Evolutionary conservation across 2,888 invertebrate genomes (phyloP).

Genomic region (Dorcus parallelipipedus): DNA sequence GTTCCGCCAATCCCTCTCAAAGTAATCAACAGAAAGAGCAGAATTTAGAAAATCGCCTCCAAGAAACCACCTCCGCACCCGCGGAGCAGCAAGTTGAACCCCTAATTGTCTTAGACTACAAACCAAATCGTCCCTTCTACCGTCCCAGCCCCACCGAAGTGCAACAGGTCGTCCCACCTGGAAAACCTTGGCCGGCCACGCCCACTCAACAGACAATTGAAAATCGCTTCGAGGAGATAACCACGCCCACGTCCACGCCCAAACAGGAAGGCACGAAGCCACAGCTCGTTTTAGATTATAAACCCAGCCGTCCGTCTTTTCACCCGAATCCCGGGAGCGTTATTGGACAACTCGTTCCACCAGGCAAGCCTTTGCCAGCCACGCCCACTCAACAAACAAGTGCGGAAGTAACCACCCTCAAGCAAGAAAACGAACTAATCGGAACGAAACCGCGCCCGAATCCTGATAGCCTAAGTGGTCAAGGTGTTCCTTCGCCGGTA

Average conservation of each 20-base stretch:
- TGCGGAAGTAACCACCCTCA: too few relatives aligned
- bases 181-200: constrained; percentile 25
- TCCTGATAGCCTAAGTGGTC: too few relatives aligned
- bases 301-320: constrained; percentile 7
- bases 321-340: constrained; percentile 12
- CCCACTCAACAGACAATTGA: constrained; percentile 7
- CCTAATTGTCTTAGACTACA: constrained; percentile 19
- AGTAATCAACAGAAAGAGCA: not conserved
- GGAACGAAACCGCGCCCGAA: too few relatives aligned
- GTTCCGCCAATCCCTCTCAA: not conserved
- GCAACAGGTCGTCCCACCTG: constrained; percentile 18
- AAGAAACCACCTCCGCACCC: not conserved
- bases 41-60: not conserved
- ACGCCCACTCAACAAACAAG: constrained; percentile 2
- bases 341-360: constrained; percentile 16
- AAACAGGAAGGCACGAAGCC: not conserved
- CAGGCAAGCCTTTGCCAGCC: constrained; percentile 26
- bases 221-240: not conserved
- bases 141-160: constrained; percentile 9
- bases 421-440: too few relatives aligned
- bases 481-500: too few relatives aligned
- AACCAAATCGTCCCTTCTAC: constrained; percentile 16
- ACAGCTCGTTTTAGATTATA: constrained; percentile 10
- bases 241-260: not conserved
- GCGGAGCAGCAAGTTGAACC: not conserved